A percentile compares a stretch with the other conserved stretches of the same genome.
Evolutionary conservation across 2,113 vertebrate genomes (phyloP).

Genomic region (Pseudorectes ferrugineus): DNA sequence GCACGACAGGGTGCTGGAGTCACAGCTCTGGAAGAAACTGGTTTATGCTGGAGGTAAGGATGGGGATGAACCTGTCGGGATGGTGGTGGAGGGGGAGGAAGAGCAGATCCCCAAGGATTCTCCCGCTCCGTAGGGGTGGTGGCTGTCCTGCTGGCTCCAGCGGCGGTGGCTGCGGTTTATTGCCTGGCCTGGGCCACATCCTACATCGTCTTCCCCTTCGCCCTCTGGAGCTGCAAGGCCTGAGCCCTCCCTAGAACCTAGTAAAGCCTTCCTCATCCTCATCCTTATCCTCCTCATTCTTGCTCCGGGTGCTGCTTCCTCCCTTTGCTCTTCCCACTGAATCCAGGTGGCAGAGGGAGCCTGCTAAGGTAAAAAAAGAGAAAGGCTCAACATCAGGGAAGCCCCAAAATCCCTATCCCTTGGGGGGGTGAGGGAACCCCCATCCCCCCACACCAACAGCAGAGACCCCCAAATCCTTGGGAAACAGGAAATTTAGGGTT

Average conservation of each 20-base stretch:
- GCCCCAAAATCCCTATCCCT: not conserved
- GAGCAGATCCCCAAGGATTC: not conserved
- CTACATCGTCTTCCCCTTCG: constrained; percentile 87
- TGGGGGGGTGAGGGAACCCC: fast-evolving
- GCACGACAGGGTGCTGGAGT: constrained; percentile 88
- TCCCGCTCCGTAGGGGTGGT: constrained; percentile 66
- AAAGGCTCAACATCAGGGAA: not conserved
- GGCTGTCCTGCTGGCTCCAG: constrained; percentile 79
- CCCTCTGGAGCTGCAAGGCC: constrained; percentile 83
- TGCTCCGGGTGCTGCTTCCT: not conserved
- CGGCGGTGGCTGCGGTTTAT: constrained; percentile 78
- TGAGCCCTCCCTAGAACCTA: constrained; percentile 13
- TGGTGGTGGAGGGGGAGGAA: fast-evolving
- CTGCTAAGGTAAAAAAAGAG: not conserved
- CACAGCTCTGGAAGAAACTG: constrained; percentile 90
- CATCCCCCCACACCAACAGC: fast-evolving
- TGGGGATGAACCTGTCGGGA: fast-evolving
- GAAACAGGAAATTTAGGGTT: not conserved
- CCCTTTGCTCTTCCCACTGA: fast-evolving
- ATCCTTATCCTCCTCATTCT: not conserved
- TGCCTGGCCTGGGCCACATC: constrained; percentile 90
- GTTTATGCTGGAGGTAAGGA: constrained; percentile 86
- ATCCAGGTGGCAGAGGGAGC: fast-evolving
- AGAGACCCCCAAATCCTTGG: not conserved
- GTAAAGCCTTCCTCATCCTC: constrained; percentile 23